Base-by-base conservation (phyloP, 2,888 invertebrate genomes). In the Hoplodrina ambigua region DNA sequence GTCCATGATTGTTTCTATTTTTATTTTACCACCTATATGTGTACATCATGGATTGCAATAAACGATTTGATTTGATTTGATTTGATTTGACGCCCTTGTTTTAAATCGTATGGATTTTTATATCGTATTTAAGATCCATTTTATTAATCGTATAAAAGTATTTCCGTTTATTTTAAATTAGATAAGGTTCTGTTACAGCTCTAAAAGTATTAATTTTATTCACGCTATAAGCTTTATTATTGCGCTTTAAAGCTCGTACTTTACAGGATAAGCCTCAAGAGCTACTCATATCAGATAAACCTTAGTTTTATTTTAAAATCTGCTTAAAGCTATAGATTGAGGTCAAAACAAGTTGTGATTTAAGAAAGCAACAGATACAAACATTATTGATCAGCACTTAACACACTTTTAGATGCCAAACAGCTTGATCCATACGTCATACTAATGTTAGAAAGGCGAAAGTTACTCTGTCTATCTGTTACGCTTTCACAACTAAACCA, bases 311-410 rank as follows among this genome's bases (percentile, higher is more conserved):
- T 61, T 60, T 58, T 41, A 58, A 55, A 58, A 33, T 44, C 50
- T 66, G 61, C 44, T 78, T 60, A 60, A 70, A 53, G 53, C 46
- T 37, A 81, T n/a, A 57, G 3, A 7, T 2, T 57, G n/a, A 33
- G 77, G 81, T 67, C 66, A 76, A 76, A 37, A 71, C 52, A 46
- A 41, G 46, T 49, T 63, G 50, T 71, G 75, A 57, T 66, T 75
- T 4, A 56, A 56, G 66, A 58, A 75, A 70, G 44, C 33, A 25
- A 80, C 65, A 25, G 1, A 25, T 25, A 25, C 64, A 41, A 49
- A n/a, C 30, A 63, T 37, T 56, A 76, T 80, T 78, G 71, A 76
- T 80, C 49, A 66, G 41, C 66, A 71, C 59, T 71, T 67, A 75
- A 66, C 66, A 70, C 41, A 76, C 63, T 75, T 78, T 70, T 54